Base-by-base conservation (phyloP, 2,888 invertebrate genomes). In the Octonoba sinensis region DNA sequence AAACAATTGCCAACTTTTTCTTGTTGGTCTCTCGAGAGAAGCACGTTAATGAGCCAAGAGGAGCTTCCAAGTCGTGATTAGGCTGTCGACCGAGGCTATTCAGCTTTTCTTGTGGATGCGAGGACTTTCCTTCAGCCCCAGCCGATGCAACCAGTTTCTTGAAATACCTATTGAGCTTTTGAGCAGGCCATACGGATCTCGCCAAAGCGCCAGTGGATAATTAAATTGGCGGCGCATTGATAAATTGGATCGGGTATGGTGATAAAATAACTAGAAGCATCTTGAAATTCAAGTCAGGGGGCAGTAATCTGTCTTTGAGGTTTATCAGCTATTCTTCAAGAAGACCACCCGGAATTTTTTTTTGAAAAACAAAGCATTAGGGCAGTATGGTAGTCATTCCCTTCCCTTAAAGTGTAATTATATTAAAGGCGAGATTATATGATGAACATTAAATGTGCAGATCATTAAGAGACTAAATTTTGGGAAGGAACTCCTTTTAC, bases 1-100 rank as follows among this genome's bases (percentile, higher is more conserved):
- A 54, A 54, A 54, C 18, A 54, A 54, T 20, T 18, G 54, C 18
- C 20, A 18, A 16, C 54, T 54, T 20, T 54, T 54, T 54, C 20
- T 49, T 73, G 13, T 56, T 73, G 54, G 16, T 22, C 13, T 36
- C 64, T 36, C 27, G 6, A 51, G 51, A 44, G 51, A 56, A 24
- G 57, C 65, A 74, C 65, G 74, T 57, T 74, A 74, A 74, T 74
- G 74, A 74, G 64, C 36, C 36, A 36, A 36, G 8, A 36, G 11
- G 47, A 66, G 74, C 47, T 49, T 57, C 56, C 65, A 74, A 74
- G 66, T 74, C 74, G 74, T 74, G 74, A 74, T 74, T 74, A 66
- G 74, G 56, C 66, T 60, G 44, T 57, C 46, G 56, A 57, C 56
- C 59, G 65, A 20, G 20, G 54, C 54, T 13, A 54, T 73, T 65